Evolutionary conservation across 2,113 vertebrate genomes (phyloP).

Genomic region (Serilophus lunatus): DNA sequence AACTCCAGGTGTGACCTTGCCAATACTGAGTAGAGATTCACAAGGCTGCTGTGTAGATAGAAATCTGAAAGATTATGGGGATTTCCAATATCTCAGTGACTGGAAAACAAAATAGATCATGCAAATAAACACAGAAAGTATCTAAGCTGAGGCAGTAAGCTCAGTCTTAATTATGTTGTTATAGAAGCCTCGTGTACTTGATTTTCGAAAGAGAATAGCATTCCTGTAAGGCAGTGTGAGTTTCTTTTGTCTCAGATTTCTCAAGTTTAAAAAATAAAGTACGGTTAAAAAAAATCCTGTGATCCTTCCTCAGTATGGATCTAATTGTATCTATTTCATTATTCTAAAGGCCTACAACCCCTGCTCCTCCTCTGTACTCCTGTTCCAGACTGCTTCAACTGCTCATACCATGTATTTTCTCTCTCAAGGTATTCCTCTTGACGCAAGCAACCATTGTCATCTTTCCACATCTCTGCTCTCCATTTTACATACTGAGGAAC

Average conservation of each 20-base stretch:
- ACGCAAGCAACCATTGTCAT: neutral
- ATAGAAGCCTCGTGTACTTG: neutral
- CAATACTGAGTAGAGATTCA: neutral
- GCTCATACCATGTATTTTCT: neutral
- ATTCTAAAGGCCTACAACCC: fast-evolving
- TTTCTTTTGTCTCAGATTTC: neutral
- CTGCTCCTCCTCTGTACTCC: neutral
- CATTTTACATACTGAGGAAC: neutral
- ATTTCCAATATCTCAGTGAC: neutral
- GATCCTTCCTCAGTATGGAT: neutral
- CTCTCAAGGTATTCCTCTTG: neutral
- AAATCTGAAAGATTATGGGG: neutral
- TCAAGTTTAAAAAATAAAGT: neutral
- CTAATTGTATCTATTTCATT: neutral
- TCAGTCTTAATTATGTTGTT: neutral
- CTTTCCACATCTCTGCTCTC: neutral
- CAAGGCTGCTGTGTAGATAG: neutral
- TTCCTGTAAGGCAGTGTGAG: neutral
- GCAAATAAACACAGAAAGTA: neutral
- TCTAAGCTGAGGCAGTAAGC: neutral
- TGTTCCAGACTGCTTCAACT: neutral
- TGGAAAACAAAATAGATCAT: neutral
- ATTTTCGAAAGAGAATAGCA: neutral
- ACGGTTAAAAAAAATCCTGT: neutral
- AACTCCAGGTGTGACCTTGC: neutral